Evolutionary conservation across 2,113 vertebrate genomes (phyloP).

Genomic region (Struthio camelus): DNA sequence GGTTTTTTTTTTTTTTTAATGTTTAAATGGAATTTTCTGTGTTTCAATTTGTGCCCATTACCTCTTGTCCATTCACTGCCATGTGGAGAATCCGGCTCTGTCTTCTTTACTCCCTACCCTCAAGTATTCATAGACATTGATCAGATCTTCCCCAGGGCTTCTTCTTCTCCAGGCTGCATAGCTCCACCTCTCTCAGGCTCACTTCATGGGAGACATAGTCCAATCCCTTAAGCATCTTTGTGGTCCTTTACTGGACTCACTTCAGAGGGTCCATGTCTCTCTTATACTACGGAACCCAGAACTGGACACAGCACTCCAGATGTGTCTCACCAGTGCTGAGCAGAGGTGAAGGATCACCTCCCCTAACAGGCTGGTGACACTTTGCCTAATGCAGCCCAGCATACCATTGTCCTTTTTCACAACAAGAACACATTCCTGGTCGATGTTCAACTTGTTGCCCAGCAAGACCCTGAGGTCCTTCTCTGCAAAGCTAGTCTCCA

Average conservation of each 20-base stretch:
- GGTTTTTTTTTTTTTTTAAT: fast-evolving
- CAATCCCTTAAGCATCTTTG: not conserved
- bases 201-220: fast-evolving
- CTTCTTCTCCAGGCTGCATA: not conserved
- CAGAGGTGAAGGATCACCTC: too few relatives aligned
- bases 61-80: not conserved
- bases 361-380: fast-evolving
- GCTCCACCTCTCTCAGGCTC: not conserved
- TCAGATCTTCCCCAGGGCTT: not conserved
- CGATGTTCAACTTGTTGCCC: not conserved
- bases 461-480: fast-evolving
- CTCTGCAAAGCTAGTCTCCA: not conserved
- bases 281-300: too few relatives aligned
- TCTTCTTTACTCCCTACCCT: not conserved
- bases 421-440: not conserved
- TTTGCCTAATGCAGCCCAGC: not conserved
- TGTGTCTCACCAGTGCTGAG: too few relatives aligned
- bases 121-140: not conserved
- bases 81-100: not conserved
- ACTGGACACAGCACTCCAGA: too few relatives aligned
- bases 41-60: not conserved
- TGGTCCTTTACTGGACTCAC: not conserved
- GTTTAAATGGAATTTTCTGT: not conserved
- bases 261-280: not conserved
- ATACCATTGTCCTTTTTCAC: not conserved